Base-by-base conservation (phyloP, 1,140 invertebrate species). In the Drosophila bifasciata region DNA sequence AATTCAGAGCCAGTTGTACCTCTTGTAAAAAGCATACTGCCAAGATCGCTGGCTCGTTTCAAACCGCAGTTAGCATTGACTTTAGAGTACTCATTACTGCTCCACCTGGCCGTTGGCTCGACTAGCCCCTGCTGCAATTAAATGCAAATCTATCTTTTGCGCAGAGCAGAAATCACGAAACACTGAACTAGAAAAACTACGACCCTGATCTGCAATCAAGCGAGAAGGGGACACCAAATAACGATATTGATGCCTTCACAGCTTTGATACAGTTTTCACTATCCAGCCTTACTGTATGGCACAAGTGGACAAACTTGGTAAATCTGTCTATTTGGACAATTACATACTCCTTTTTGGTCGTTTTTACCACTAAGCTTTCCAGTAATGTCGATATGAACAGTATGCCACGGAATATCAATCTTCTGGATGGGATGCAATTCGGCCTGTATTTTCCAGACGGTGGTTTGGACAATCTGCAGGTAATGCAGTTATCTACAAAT, bases 1-100 rank as follows among this genome's bases (percentile, higher is more conserved):
- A 79, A 74, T 91, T 91, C 5, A 92, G 28, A 1, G 86, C 74
- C 19, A 92, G 49, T 59, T 91, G 60, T n/a, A 63, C 25, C 28
- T 63, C 60, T 8, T 41, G 36, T 3, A 57, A 39, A 57, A 39
- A 46, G 52, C 21, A 9, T 56, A 51, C 32, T 23, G 23, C 23
- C 23, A 23, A 3, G 19, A 19, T 19, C 19, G 19, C 19, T 19
- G 19, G 19, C 19, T 19, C 19, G 19, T 19, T 19, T 19, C 19
- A 19, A 19, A 19, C 19, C 2, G 19, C 19, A 19, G 19, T 19
- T 19, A 19, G 19, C 19, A 19, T 19, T 19, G 19, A 19, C 19
- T 19, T 19, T 1, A 19, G 19, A 19, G 19, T 19, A 19, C 19
- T 19, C 19, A 19, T 19, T 19, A 19, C 19, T 19, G 43, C 43